Conservation (phyloP, 2,113 vertebrate species). For the Bos taurus region ARS-UCD2.0 NC_037357.1:85840501-85841000, state of each 20-base stretch:
- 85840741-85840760: not conserved
- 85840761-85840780: not conserved
- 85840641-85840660: not conserved
- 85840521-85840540: not conserved
- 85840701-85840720: not conserved
- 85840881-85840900: not conserved
- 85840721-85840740: not conserved
- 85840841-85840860: not conserved
- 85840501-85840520: not conserved
- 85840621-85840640: not conserved
- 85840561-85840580: not conserved
- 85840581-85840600: not conserved
- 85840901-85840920: not conserved
- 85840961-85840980: not conserved
- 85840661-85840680: not conserved
- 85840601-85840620: no score
- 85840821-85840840: not conserved
- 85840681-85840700: not conserved
- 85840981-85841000: not conserved
- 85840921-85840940: not conserved
- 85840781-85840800: not conserved
- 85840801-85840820: not conserved
- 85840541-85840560: not conserved
- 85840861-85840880: not conserved
- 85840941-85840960: not conserved